Base-by-base conservation (phyloP, 1,140 invertebrate genomes). In the Lethocerus indicus region DNA sequence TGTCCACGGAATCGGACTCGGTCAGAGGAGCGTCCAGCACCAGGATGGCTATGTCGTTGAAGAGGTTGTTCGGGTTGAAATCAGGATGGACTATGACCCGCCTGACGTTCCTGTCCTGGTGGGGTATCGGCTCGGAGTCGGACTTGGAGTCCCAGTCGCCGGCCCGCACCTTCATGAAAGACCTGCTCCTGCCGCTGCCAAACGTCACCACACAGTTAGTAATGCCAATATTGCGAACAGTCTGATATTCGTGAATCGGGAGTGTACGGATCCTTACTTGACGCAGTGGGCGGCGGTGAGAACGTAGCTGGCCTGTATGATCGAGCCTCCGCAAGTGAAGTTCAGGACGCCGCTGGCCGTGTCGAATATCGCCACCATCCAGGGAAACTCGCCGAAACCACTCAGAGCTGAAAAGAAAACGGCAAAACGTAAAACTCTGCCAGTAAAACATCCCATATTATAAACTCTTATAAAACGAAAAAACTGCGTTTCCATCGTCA, bases 81-180 rank as follows among this genome's bases (percentile, higher is more conserved):
- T 65, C 56, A 3, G 67, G 62, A 52, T 75, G 76, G 39, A 69
- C 59, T 0, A 75, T 56, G 0, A 80, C 65, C 27, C 65, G 25
- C 14, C 5, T 5, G 12, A 86, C 80, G 4, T 65, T 59, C 3
- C 76, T 66, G 59, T 87, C 83, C 59, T 85, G 80, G 60, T 85
- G 77, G 0, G 75, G 73, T 36, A 66, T 73, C 1, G 83, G 63
- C 62, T 89, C 85, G 14, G 71, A 70, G 47, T 72, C 77, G 0
- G 75, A 80, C 60, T 87, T 79, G 0, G 83, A 86, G 59, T 88
- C 71, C 70, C 71, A 73, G 56, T 71, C 70, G 1, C 69, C 69
- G 3, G 67, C 58, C 23, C 66, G 50, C 1, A 56, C 51, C n/a
- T n/a, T n/a, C n/a, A n/a, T n/a, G n/a, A n/a, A n/a, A n/a, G n/a